These are phyloP conservation scores for Syrista parreyssii DNA, from an alignment of 2,888 invertebrate genomes.

Conservation along the genomic window DNA sequence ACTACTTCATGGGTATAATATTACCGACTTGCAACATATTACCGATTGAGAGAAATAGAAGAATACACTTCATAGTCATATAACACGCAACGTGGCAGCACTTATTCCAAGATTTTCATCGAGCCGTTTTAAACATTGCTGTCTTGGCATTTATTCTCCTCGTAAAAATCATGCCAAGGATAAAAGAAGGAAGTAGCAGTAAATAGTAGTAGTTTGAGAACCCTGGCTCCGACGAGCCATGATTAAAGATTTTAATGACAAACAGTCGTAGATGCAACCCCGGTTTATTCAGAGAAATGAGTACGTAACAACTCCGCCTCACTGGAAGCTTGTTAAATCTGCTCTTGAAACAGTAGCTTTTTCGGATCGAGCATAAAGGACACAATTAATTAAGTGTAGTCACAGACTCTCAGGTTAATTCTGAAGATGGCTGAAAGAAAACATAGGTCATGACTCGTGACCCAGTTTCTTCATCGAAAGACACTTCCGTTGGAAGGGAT, in stretches of 20 bases:
- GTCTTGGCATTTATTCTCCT: neutral
- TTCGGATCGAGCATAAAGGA: neutral
- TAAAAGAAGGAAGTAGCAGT: neutral
- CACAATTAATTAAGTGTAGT: neutral
- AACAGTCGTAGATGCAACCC: neutral
- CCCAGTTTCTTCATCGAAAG: constrained; percentile 49
- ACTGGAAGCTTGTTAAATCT: neutral
- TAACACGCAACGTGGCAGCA: neutral
- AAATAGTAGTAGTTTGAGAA: neutral
- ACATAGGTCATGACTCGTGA: constrained; percentile 43
- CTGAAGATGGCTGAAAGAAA: neutral
- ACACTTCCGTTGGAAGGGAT: constrained; percentile 30
- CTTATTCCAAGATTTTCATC: neutral
- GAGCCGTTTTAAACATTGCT: neutral
- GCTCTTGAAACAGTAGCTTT: neutral
- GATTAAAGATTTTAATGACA: neutral
- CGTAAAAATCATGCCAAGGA: neutral
- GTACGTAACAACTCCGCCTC: neutral
- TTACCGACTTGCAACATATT: neutral
- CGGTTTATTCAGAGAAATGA: neutral
- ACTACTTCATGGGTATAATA: neutral
- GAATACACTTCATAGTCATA: neutral
- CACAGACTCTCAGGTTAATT: neutral
- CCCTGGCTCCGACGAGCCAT: neutral
- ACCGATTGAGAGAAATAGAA: neutral